Evolutionary conservation across 2,888 invertebrate species (phyloP).

Genomic region (Cylloceria caligata): DNA sequence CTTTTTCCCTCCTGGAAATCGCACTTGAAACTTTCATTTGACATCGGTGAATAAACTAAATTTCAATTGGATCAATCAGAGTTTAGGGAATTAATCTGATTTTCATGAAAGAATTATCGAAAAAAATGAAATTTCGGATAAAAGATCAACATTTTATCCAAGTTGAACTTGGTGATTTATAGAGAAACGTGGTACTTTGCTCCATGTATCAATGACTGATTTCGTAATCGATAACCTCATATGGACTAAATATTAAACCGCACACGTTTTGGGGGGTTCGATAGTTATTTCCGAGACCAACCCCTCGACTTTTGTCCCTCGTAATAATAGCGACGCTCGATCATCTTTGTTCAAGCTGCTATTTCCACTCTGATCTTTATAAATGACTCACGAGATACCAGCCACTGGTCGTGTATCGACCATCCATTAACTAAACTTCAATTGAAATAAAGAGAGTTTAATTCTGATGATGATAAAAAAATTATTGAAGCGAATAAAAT

Average conservation of each 20-base stretch:
- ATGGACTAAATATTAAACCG: slow-evolving; percentile 83
- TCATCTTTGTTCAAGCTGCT: slow-evolving; percentile 47
- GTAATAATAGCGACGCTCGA: slow-evolving; percentile 45
- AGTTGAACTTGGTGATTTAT: too few species aligned
- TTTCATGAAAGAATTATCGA: too few species aligned
- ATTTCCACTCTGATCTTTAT: slow-evolving; percentile 41
- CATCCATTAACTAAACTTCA: background rate
- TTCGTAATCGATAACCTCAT: too few species aligned
- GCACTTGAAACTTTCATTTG: too few species aligned
- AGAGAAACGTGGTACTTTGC: background rate
- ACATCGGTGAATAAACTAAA: background rate
- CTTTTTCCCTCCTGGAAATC: background rate
- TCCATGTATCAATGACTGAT: background rate
- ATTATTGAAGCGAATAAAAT: background rate
- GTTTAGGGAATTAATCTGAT: too few species aligned
- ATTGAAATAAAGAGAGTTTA: too few species aligned
- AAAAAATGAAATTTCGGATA: too few species aligned
- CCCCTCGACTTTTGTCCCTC: slow-evolving; percentile 39
- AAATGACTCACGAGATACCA: slow-evolving; percentile 35
- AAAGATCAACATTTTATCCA: too few species aligned
- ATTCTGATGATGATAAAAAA: too few species aligned
- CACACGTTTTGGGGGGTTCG: slow-evolving; percentile 80
- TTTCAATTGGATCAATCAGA: too few species aligned
- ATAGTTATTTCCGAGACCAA: slow-evolving; percentile 61
- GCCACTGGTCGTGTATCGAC: slow-evolving; percentile 2